A percentile compares a stretch with the other conserved stretches of the same genome.
These are phyloP conservation scores for Ichneumoninae sp. DNA, from an alignment of 2,888 invertebrate species.

Conservation along the genomic window DNA sequence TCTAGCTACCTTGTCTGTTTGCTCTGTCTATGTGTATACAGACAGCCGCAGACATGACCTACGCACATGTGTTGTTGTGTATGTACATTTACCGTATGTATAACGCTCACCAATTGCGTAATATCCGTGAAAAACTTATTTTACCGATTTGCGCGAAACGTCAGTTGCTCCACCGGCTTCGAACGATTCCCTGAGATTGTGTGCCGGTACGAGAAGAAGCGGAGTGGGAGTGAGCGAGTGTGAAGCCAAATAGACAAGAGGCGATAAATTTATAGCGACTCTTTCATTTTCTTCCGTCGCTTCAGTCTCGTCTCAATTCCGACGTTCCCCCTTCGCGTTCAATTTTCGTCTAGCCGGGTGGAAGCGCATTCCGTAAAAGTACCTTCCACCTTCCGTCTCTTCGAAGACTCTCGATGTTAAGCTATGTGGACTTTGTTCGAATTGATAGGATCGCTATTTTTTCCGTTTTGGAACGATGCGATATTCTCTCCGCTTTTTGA, in stretches of 20 bases:
- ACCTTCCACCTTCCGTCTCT: background rate
- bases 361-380: constrained; percentile 7
- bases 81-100: background rate
- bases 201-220: background rate
- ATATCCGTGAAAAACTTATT: constrained; percentile 11
- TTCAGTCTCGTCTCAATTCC: constrained; percentile 16
- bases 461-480: background rate
- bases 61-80: background rate
- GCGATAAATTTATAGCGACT: constrained; percentile 26
- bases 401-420: background rate
- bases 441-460: background rate
- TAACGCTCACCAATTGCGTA: constrained; percentile 9
- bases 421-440: background rate
- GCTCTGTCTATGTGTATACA: background rate
- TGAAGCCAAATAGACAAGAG: constrained; percentile 9
- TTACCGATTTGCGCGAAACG: background rate
- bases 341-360: constrained; percentile 13
- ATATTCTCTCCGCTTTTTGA: background rate
- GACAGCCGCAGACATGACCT: background rate
- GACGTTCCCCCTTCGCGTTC: background rate
- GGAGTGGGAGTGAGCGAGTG: background rate
- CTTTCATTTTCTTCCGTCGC: background rate
- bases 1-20: constrained; percentile 18
- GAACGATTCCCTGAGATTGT: background rate
- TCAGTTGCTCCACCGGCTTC: background rate